Evolutionary conservation across 1,140 invertebrate species (phyloP), one percentile per base, ranked within the genome.

Genomic region (Anastrepha obliqua): DNA sequence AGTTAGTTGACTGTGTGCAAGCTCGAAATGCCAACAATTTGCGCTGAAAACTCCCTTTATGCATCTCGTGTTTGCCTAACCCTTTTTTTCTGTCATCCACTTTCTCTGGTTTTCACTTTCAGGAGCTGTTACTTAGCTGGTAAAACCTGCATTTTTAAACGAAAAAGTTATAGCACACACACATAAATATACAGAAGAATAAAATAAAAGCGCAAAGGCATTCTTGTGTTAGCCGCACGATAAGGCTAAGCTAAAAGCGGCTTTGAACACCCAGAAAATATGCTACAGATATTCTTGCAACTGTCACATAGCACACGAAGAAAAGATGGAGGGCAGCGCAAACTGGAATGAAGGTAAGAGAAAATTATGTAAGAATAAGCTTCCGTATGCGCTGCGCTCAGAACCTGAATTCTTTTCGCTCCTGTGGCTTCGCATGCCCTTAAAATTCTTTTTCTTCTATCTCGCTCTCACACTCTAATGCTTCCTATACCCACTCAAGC

Each of bases 41-140:
- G 67, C 42, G 65, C 42, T 42, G 65, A 70, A 70, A 70, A 17
- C 65, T 42, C 4, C 29, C 7, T 74, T 74, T 74, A 42, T 47
- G 39, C 13, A 67, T 44, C 42, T 15, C 2, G 15, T 62, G 15
- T 74, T 39, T 74, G 67, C 29, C 11, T 6, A 55, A 55, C 39
- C 17, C 42, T 70, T 4, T 74, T 74, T 74, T 74, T 5, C 11
- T 2, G 5, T 15, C 65, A 44, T 17, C 11, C 42, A 74, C 44
- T 74, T 74, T 74, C 42, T 74, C 39, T 74, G 67, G 39, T n/a
- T 74, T 74, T 74, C 67, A 74, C 67, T 74, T 74, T 74, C 42
- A 74, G 11, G 42, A 39, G 15, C 7, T 42, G 51, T 11, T 15
- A 44, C 13, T 67, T 29, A 15, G 51, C 39, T 74, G 39, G 0